Evolutionary conservation across 2,888 invertebrate species (phyloP), one percentile per base, ranked within the genome.

Genomic region (Pristionchus arcanus): DNA sequence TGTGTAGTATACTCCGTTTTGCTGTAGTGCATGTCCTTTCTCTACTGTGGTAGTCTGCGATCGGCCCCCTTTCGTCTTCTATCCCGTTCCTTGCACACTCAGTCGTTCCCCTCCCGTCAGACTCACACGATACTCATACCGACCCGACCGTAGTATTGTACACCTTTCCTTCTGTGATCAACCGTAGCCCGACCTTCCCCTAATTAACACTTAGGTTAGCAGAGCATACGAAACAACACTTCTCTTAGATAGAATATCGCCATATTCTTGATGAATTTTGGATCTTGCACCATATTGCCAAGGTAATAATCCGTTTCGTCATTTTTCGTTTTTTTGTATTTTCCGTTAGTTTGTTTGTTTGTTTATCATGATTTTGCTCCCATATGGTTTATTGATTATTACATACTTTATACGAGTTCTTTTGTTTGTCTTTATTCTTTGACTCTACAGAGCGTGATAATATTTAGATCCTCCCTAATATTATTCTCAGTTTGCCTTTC

Each of bases 91-190:
- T 42, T 77, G 49, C 77, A 42, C 42, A 77, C 77, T 25, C 31
- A n/a, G 42, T n/a, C 31, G 3, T 74, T 31, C 74, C 16, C 31
- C 21, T 37, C 74, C 49, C 21, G 77, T 77, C 42, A 42, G 42
- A 77, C 77, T 77, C 77, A 77, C 77, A 77, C 42, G 49, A 77
- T 77, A 77, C 77, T 77, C 77, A 77, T 77, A 77, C 77, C 42
- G 34, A 15, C 77, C 77, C 16, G 21, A 25, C 42, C 13, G 42
- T 25, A 77, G 77, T 49, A 77, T 77, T 42, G 77, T 77, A 42
- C 42, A 21, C 42, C 42, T 77, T 3, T 34, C 37, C 68, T 49
- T 4, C 31, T 77, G 77, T 77, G 42, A 42, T 42, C 42, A 42
- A 77, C 77, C 77, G 77, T 77, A 77, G 74, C 42, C 42, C 77